These are phyloP conservation scores for Glossosoma conforme DNA, from an alignment of 1,140 invertebrate genomes.

Conservation along the genomic window DNA sequence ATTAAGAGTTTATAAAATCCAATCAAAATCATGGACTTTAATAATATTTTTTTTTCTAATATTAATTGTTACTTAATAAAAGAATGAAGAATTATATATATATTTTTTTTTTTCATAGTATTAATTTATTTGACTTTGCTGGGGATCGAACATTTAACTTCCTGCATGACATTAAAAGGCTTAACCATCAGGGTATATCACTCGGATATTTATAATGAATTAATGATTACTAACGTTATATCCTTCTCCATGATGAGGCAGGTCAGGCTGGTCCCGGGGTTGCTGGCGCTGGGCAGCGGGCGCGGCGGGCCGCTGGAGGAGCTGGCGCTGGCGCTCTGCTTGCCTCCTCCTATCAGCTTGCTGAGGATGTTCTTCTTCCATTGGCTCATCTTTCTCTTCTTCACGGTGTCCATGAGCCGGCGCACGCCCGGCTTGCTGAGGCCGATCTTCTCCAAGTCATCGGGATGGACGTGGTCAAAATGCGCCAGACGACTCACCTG, in stretches of 20 bases:
- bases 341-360: conserved; percentile 69
- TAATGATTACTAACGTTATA: conserved; percentile 53
- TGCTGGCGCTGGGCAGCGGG: conserved; percentile 5
- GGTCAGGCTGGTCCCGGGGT: conserved; percentile 52
- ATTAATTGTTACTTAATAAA: no score
- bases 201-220: neutral
- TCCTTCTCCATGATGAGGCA: conserved; percentile 88
- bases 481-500: conserved; percentile 83
- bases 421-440: conserved; percentile 88
- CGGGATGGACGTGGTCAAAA: conserved; percentile 91
- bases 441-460: conserved; percentile 93
- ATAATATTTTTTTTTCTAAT: no score
- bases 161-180: no score
- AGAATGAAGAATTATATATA: no score
- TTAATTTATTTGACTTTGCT: no score
- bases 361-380: conserved; percentile 81
- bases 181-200: no score
- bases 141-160: no score
- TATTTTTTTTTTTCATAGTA: no score
- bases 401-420: conserved; percentile 84
- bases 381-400: conserved; percentile 76
- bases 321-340: conserved; percentile 17
- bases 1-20: no score
- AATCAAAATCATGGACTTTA: no score
- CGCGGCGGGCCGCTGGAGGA: conserved; percentile 1